Conservation (phyloP, 1,140 invertebrate species). For the Myzus persicae region DNA sequence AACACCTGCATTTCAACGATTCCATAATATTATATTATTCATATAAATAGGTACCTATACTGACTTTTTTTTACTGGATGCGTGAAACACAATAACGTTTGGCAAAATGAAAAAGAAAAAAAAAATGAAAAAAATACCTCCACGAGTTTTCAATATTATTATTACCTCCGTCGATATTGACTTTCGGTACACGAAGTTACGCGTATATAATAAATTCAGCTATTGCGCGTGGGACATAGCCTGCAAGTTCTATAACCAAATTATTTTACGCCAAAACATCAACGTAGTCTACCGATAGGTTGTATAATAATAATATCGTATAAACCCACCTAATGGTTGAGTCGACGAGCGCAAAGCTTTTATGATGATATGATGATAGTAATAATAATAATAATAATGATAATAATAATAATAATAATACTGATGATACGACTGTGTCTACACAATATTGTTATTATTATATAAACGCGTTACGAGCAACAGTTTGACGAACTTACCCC, state of each 20-base stretch:
- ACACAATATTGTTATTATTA: not conserved
- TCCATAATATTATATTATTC: not conserved
- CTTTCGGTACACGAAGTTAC: not conserved
- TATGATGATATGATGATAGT: not conserved
- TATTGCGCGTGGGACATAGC: not conserved
- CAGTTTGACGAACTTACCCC: slow-evolving; percentile 73
- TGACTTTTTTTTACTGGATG: not conserved
- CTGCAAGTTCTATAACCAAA: not conserved
- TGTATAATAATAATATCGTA: not conserved
- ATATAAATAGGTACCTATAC: not conserved
- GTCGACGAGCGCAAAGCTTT: not conserved
- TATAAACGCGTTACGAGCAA: not conserved
- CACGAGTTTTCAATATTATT: not conserved
- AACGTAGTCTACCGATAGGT: not conserved
- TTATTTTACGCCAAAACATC: not conserved
- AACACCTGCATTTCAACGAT: not conserved
- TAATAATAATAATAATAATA: not conserved
- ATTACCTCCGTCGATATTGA: not conserved
- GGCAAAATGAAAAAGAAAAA: not conserved
- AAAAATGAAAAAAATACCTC: not conserved
- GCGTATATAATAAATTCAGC: not conserved
- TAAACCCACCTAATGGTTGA: not conserved
- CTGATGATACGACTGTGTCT: not conserved
- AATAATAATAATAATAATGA: not conserved
- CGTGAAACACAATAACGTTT: not conserved